A percentile compares a stretch with the other conserved stretches of the same genome.
Evolutionary conservation across 2,888 invertebrate species (phyloP).

Genomic region (Steromphala cineraria): DNA sequence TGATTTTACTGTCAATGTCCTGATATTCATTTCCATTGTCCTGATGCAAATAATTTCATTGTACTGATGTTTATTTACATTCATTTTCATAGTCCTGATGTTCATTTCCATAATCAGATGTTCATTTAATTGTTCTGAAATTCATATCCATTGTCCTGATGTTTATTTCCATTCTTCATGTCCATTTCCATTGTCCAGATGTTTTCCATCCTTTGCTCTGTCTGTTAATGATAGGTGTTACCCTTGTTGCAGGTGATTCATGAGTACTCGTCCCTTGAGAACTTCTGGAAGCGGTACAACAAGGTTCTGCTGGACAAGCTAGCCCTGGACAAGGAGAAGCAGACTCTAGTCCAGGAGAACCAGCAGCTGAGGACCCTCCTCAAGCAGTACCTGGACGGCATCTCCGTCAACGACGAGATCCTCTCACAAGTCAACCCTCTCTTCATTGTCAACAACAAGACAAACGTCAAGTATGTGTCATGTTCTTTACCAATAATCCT

Average conservation of each 20-base stretch:
- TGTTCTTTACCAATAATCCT: too few relatives aligned
- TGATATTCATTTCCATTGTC: too few relatives aligned
- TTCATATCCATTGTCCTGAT: too few relatives aligned
- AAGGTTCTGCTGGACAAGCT: constrained; percentile 79
- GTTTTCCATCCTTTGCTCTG: background rate
- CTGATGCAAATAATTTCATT: too few relatives aligned
- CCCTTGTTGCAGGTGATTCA: constrained; percentile 67
- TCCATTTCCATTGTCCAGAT: too few relatives aligned
- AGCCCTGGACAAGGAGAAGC: constrained; percentile 76
- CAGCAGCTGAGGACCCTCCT: constrained; percentile 74
- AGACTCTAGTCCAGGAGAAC: constrained; percentile 80
- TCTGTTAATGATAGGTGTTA: background rate
- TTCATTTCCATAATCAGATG: too few relatives aligned
- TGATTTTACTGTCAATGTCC: too few relatives aligned
- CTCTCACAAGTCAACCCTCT: constrained; percentile 74
- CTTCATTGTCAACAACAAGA: constrained; percentile 74
- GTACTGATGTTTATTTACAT: too few relatives aligned
- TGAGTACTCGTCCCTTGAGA: constrained; percentile 78
- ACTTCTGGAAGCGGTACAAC: constrained; percentile 83
- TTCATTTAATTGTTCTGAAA: too few relatives aligned
- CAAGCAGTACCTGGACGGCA: constrained; percentile 76
- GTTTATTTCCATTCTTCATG: too few relatives aligned
- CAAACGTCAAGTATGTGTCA: constrained; percentile 72
- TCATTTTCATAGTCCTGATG: too few relatives aligned
- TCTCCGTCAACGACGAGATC: constrained; percentile 75